phyloP scores from a whole-genome alignment of 1,140 invertebrate species.

The Drosophila tropicalis region DNA sequence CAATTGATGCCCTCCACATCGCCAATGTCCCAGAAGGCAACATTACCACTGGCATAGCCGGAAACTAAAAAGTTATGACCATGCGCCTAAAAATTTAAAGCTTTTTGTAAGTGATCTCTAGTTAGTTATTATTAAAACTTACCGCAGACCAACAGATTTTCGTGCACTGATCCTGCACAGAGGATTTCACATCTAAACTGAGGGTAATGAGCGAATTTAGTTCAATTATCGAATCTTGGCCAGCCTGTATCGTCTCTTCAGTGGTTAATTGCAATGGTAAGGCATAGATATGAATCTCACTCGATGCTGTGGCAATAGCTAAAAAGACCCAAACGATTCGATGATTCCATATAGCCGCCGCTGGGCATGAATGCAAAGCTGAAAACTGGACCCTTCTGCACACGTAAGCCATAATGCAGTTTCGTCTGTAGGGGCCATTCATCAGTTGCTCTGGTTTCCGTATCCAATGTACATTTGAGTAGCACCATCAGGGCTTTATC shows the following conservation, averaged over 20 bases:
- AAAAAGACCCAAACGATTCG: conserved; percentile 66
- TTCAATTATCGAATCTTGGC: conserved; percentile 35
- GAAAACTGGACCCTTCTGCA: conserved; percentile 57
- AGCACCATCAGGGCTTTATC: conserved; percentile 43
- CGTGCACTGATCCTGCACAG: conserved; percentile 55
- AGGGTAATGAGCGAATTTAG: conserved; percentile 43
- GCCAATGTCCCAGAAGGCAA: conserved; percentile 68
- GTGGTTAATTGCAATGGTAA: conserved; percentile 47
- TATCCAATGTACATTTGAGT: conserved; percentile 37
- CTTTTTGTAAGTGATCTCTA: background rate
- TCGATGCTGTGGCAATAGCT: conserved; percentile 46
- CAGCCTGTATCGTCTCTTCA: background rate
- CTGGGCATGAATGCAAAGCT: conserved; percentile 69
- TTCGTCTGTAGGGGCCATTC: conserved; percentile 16
- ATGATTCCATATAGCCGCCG: conserved; percentile 61
- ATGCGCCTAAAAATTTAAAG: conserved; percentile 29
- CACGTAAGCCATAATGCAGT: conserved; percentile 62
- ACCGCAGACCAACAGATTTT: conserved; percentile 75
- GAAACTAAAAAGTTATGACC: conserved; percentile 63
- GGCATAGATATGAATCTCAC: conserved; percentile 58
- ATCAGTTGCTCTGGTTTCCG: background rate
- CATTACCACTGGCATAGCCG: conserved; percentile 59
- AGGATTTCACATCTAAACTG: conserved; percentile 32
- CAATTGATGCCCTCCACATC: conserved; percentile 49
- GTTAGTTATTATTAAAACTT: background rate